Evolutionary conservation across 2,888 invertebrate species (phyloP), one percentile per base, ranked within the genome.

Genomic region (Plusia festucae): DNA sequence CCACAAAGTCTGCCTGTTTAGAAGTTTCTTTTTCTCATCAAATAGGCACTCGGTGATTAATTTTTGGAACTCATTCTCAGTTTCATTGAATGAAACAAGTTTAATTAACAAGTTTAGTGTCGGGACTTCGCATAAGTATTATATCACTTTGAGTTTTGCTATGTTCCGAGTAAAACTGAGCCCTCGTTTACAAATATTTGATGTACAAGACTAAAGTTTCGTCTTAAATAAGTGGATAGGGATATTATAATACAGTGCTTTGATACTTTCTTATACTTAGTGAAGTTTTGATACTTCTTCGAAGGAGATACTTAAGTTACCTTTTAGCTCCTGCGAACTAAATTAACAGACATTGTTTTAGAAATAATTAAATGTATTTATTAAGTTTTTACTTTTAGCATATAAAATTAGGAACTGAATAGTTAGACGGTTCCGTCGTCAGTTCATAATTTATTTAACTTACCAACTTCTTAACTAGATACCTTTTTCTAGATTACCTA

Each of bases 61-160:
- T 93, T 93, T 91, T 82, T 86, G 87, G 83, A 91, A 90, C 89
- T 91, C 89, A 89, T 88, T 91, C 90, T 90, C 89, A 87, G 87
- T 91, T 91, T 90, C 90, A 90, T 91, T 88, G 87, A 91, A 92
- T 90, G 88, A 91, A 93, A 91, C 88, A 90, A 92, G 88, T 93
- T 93, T 92, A 93, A 93, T 93, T 92, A 93, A 91, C 88, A 90
- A 91, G 89, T 91, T 92, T 78, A 79, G 70, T 85, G 85, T 89
- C 83, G 82, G 79, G 81, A 87, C 83, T 86, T 82, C 75, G 69
- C 69, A 49, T 70, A 73, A 73, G 82, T 75, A 75, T 73, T 84
- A 88, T 85, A 85, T 82, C 83, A 81, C 84, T 86, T 82, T 73
- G 76, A 78, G 81, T 73, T 78, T 62, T 69, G 65, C 57, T 67